These are phyloP conservation scores for Apocrypta bakeri DNA, from an alignment of 1,140 invertebrate species.

Conservation along the genomic window DNA sequence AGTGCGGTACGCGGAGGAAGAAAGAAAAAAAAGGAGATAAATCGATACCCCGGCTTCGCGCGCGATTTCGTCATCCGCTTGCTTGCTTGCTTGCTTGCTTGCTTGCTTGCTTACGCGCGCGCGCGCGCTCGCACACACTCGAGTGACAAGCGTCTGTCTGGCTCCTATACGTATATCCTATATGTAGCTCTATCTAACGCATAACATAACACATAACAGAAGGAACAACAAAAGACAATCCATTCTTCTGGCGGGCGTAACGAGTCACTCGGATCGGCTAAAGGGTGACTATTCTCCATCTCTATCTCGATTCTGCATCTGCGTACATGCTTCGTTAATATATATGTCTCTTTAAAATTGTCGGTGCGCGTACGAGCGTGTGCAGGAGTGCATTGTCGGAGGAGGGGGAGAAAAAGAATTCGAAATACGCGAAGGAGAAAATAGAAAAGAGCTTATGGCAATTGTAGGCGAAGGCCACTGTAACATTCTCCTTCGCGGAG, in stretches of 20 bases:
- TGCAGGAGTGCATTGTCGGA: neutral
- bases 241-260: constrained; percentile 38
- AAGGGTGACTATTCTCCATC: constrained; percentile 12
- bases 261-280: constrained; percentile 48
- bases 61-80: constrained; percentile 28
- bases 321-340: no score
- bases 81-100: neutral
- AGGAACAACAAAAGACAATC: no score
- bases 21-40: constrained; percentile 16
- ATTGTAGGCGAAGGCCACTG: constrained; percentile 24
- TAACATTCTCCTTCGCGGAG: neutral
- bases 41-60: neutral
- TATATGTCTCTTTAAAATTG: no score
- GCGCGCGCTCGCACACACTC: no score
- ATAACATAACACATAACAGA: no score
- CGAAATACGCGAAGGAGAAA: constrained; percentile 44
- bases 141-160: no score
- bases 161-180: no score
- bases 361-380: no score
- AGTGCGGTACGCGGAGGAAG: neutral
- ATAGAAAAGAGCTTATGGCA: neutral
- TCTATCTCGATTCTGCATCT: neutral
- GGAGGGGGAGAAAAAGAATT: constrained; percentile 15
- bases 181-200: no score
- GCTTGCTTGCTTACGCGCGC: neutral